Evolutionary conservation across 2,113 vertebrate genomes (phyloP).

Genomic region (Cavia porcellus): DNA sequence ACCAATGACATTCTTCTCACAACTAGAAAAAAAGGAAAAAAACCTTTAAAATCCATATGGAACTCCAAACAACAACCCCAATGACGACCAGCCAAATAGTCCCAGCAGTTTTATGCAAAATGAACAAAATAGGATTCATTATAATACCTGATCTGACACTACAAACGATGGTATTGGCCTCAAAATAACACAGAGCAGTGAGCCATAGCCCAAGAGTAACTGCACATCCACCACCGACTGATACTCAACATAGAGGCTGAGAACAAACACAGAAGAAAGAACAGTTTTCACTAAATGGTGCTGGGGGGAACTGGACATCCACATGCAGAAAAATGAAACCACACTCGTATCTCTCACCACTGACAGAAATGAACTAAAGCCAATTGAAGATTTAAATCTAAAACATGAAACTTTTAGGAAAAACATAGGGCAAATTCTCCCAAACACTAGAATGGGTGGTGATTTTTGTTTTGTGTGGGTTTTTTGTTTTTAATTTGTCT

Average conservation of each 20-base stretch:
- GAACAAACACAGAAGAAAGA: background rate
- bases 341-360: background rate
- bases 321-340: background rate
- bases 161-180: background rate
- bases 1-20: background rate
- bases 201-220: background rate
- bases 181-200: background rate
- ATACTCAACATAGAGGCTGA: background rate
- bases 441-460: background rate
- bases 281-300: background rate
- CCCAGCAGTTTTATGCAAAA: background rate
- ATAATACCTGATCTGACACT: no score
- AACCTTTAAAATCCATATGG: background rate
- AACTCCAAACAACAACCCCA: background rate
- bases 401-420: background rate
- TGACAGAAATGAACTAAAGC: background rate
- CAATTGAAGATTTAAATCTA: background rate
- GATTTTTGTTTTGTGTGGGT: no score
- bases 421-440: background rate
- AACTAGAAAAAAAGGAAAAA: background rate
- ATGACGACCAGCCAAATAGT: background rate
- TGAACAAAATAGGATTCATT: background rate
- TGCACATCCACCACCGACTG: background rate
- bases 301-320: background rate
- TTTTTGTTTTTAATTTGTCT: no score